These are phyloP conservation scores for Neolamprologus hecqui DNA, from an alignment of 2,113 vertebrate genomes.

Conservation along the genomic window DNA sequence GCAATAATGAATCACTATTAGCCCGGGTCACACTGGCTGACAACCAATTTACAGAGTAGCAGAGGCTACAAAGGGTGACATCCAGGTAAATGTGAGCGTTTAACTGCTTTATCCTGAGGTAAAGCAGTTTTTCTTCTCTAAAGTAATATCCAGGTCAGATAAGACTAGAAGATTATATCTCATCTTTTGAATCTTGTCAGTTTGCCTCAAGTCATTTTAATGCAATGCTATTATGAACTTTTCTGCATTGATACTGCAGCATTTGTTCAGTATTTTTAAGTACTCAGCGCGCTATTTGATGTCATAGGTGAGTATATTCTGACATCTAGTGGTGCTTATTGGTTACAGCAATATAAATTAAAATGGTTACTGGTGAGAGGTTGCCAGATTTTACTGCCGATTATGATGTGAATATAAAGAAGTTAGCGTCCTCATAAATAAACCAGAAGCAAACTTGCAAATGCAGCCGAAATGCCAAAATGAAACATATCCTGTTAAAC, in stretches of 20 bases:
- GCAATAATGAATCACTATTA: slow-evolving; percentile 62
- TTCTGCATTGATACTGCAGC: background rate
- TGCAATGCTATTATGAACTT: background rate
- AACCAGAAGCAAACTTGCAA: background rate
- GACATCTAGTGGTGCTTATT: slow-evolving; percentile 46
- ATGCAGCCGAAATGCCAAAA: background rate
- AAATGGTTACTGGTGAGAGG: background rate
- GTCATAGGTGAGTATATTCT: background rate
- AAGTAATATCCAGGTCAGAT: background rate
- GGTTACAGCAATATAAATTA: background rate
- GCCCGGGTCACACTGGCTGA: slow-evolving; percentile 40
- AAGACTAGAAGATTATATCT: background rate
- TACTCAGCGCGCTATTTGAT: accelerated
- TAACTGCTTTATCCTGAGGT: background rate
- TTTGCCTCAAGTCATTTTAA: background rate
- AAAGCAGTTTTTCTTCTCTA: background rate
- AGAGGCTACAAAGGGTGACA: background rate
- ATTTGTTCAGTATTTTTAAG: background rate
- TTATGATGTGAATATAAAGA: background rate
- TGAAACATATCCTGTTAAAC: background rate
- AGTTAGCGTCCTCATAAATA: background rate
- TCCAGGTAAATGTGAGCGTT: slow-evolving; percentile 10
- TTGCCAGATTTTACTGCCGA: background rate
- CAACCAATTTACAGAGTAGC: slow-evolving; percentile 36
- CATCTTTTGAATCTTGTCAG: background rate